A percentile compares a stretch with the other conserved stretches of the same genome.
Conservation (phyloP, 2,797 vertebrate species). For the Benthosema pterotum region DNA sequence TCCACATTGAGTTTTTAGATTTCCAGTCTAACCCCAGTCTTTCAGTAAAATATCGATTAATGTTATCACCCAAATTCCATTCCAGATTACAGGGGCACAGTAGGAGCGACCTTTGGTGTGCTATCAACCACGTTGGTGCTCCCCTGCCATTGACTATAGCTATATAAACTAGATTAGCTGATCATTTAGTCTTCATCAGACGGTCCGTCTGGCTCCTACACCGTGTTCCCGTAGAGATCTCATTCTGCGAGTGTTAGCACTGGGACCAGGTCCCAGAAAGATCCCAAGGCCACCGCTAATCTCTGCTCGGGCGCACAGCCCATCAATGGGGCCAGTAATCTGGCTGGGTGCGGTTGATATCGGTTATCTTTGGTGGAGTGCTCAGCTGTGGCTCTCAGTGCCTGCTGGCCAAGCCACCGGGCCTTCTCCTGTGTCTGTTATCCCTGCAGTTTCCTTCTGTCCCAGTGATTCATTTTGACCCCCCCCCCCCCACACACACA, state of each 20-base stretch:
- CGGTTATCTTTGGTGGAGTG: slow-evolving; percentile 66
- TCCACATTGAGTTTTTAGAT: too few relatives aligned
- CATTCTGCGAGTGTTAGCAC: slow-evolving; percentile 59
- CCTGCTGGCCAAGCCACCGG: slow-evolving; percentile 27
- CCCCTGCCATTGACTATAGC: slow-evolving; percentile 52
- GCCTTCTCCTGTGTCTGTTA: slow-evolving; percentile 26
- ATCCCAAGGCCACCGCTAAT: slow-evolving; percentile 60
- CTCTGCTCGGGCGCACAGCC: slow-evolving; percentile 64
- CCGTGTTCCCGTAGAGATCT: slow-evolving; percentile 57
- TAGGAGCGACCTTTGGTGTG: slow-evolving; percentile 61
- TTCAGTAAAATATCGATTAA: slow-evolving; percentile 47
- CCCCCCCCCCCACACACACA: not conserved
- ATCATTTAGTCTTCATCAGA: slow-evolving; percentile 66
- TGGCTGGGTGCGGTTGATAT: slow-evolving; percentile 39
- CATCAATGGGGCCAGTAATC: slow-evolving; percentile 56
- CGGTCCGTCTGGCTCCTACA: slow-evolving; percentile 54
- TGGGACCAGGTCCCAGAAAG: slow-evolving; percentile 65
- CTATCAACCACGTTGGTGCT: slow-evolving; percentile 46
- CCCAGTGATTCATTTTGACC: slow-evolving; percentile 10
- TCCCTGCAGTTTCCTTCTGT: slow-evolving; percentile 28
- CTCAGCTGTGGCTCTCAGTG: slow-evolving; percentile 55
- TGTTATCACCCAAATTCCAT: slow-evolving; percentile 55
- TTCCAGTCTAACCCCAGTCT: slow-evolving; percentile 38
- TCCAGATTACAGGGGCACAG: slow-evolving; percentile 51
- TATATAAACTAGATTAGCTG: slow-evolving; percentile 71